Evolutionary conservation across 2,888 invertebrate genomes (phyloP), one percentile per base, ranked within the genome.

Genomic region (Hylaea fasciaria): DNA sequence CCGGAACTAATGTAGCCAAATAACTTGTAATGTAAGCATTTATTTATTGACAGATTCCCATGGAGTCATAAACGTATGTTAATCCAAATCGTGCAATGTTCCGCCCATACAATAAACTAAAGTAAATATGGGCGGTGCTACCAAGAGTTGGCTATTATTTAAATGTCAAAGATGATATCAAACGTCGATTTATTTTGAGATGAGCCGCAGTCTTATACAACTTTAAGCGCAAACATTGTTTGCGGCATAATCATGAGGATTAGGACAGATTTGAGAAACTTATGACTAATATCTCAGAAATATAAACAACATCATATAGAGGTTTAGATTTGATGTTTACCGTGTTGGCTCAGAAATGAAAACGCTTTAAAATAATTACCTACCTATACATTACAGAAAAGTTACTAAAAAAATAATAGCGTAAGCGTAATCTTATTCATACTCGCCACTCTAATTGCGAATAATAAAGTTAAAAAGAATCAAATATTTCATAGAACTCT

Each of bases 101-200:
- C 73, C 78, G 74, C 77, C 78, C 73, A 73, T 69, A 62, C 63
- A 69, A 74, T 78, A 56, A 40, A 62, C 69, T 62, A 62, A 71
- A 71, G 70, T 70, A 62, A 64, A 75, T 68, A 72, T 65, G 71
- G 68, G 69, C 70, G 69, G 64, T 51, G 57, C 59, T 22, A 55
- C 32, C 5, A 46, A 41, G 39, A 40, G n/a, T 35, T 13, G 39
- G 54, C 28, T 55, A 37, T n/a, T n/a, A n/a, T n/a, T n/a, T n/a
- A n/a, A n/a, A n/a, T 37, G 40, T 28, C 45, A 53, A 22, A 57
- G 61, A 62, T 57, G 43, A 56, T 56, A 61, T 56, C 61, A 51
- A 17, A 37, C 41, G 57, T 57, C 48, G 22, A 58, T 55, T 55
- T 47, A 41, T 54, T 40, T 14, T 43, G 45, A 49, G 35, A 45